Percentiles rank a stretch among this genome's conserved stretches.
phyloP scores from a whole-genome alignment of 2,797 vertebrate species.

The Sebastes elongatus region DNA sequence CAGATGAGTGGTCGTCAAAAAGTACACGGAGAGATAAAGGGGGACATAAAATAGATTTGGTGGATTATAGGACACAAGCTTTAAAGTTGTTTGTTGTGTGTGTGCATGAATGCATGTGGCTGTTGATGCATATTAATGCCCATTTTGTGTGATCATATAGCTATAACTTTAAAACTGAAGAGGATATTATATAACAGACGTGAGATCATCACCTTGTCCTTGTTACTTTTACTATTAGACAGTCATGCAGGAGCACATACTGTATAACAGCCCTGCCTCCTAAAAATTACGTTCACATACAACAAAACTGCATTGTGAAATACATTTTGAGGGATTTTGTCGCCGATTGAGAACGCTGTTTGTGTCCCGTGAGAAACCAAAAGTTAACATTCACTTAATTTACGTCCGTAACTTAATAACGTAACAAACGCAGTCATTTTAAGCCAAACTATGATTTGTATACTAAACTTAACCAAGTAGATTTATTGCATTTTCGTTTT shows the following conservation, averaged over 20 bases:
- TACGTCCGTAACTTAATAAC: too few relatives aligned
- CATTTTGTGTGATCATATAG: background rate
- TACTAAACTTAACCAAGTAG: too few relatives aligned
- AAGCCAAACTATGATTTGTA: too few relatives aligned
- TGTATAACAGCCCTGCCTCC: background rate
- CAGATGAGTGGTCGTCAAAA: conserved; percentile 60
- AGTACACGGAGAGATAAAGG: conserved; percentile 46
- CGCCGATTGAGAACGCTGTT: too few relatives aligned
- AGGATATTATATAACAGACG: background rate
- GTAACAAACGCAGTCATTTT: too few relatives aligned
- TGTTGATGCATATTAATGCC: background rate
- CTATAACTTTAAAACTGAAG: conserved; percentile 1
- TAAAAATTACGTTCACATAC: too few relatives aligned
- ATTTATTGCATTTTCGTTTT: too few relatives aligned
- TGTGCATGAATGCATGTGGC: background rate
- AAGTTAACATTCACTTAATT: too few relatives aligned
- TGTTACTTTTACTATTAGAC: background rate
- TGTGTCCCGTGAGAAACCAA: too few relatives aligned
- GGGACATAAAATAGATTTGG: conserved; percentile 51
- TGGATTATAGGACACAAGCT: conserved; percentile 42
- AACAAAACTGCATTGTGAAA: too few relatives aligned
- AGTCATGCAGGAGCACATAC: background rate
- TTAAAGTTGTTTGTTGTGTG: conserved; percentile 29
- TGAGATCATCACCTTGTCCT: background rate
- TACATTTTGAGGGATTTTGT: too few relatives aligned